Evolutionary conservation across 2,113 vertebrate genomes (phyloP), one percentile per base, ranked within the genome.

Genomic region (Anguilla japonica): DNA sequence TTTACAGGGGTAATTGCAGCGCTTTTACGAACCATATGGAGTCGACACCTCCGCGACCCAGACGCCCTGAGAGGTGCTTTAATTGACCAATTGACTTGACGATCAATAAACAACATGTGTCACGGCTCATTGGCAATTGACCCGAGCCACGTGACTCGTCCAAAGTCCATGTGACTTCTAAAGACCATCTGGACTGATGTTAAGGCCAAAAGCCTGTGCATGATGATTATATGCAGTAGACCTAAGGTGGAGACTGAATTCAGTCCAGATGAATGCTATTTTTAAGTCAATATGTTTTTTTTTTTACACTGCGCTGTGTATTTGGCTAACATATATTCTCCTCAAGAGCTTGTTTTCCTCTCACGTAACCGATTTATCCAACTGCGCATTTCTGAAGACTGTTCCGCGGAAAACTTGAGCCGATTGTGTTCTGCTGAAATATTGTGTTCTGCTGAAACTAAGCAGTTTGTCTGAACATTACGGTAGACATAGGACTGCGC

Each of bases 61-160:
- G 90, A 90, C 90, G 88, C 90, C 91, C 71, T 57, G 41, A 81
- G 83, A 80, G 57, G 83, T 85, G 13, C 60, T 41, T 15, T 94
- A 94, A 94, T 94, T 91, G 92, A 90, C 91, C 92, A 88, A 89
- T 92, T 91, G 87, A 87, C 88, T 85, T 89, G 91, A 92, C 86
- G 85, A 90, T 91, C 93, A 91, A 93, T 94, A 94, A 95, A 92
- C 93, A 92, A 92, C 26, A 67, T 9, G 87, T 85, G 34, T 79
- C 71, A 85, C 18, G 78, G 71, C 43, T 85, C 89, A 84, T 41
- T 89, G 89, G 90, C 92, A 92, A 93, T 95, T 94, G 93, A 89
- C 83, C 34, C 11, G 87, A 8, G 84, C 87, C 89, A 81, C 87
- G 89, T 89, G 63, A 91, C 79, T 86, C n/a, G n/a, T 13, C 41